These are phyloP conservation scores for Cairina moschata DNA, from an alignment of 2,113 vertebrate genomes.

Conservation along the genomic window DNA sequence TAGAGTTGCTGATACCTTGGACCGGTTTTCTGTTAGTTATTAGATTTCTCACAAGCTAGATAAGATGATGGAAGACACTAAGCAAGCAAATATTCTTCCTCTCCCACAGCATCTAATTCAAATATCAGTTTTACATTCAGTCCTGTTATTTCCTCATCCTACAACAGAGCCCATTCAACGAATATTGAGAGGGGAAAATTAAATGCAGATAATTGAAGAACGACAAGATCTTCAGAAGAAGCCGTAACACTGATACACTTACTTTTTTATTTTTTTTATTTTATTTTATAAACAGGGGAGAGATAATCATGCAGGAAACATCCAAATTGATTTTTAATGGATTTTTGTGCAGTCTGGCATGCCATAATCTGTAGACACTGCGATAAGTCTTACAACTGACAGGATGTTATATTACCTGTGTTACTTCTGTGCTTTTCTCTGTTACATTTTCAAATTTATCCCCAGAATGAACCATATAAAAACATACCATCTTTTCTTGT, in stretches of 20 bases:
- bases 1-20: not conserved
- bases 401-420: not conserved
- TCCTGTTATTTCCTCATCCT: not conserved
- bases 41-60: not conserved
- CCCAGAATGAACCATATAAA: not conserved
- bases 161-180: not conserved
- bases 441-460: not conserved
- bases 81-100: not conserved
- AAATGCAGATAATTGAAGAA: not conserved
- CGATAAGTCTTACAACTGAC: not conserved
- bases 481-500: not conserved
- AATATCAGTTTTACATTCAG: not conserved
- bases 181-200: not conserved
- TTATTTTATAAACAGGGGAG: not conserved
- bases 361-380: not conserved
- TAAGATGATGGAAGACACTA: not conserved
- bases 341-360: not conserved
- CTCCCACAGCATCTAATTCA: not conserved
- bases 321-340: not conserved
- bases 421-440: conserved; percentile 5
- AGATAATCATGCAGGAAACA: not conserved
- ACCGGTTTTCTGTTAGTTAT: not conserved
- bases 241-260: not conserved
- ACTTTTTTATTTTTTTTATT: not conserved
- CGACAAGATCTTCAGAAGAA: not conserved